Evolutionary conservation across 2,888 invertebrate species (phyloP).

Genomic region (Thymelicus acteon): DNA sequence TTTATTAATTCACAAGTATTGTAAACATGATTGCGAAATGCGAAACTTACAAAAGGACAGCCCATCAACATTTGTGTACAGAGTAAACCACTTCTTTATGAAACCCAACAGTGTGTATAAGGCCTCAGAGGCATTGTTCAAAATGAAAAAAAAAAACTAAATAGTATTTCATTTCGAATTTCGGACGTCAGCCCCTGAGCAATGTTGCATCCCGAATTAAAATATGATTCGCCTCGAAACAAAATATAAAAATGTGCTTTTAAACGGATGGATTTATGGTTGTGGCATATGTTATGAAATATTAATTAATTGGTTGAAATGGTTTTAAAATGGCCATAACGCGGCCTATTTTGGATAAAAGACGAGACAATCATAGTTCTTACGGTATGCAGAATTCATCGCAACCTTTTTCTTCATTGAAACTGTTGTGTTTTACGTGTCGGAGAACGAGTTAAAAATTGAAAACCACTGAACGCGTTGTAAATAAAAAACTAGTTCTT

Average conservation of each 20-base stretch:
- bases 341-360: no score
- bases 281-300: no score
- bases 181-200: background rate
- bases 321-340: no score
- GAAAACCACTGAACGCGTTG: no score
- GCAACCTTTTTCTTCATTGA: no score
- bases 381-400: no score
- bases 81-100: background rate
- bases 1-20: background rate
- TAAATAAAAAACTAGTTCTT: no score
- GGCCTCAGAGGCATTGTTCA: constrained; percentile 2
- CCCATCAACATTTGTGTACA: background rate
- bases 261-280: background rate
- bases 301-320: no score
- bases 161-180: constrained; percentile 11
- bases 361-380: no score
- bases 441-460: no score
- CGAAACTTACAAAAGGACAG: background rate
- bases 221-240: background rate
- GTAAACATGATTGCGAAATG: background rate
- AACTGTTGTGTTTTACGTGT: no score
- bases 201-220: background rate
- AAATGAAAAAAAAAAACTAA: constrained; percentile 15
- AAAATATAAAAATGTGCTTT: background rate
- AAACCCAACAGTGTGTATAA: constrained; percentile 5